Evolutionary conservation across 2,888 invertebrate genomes (phyloP).

Genomic region (Uropetala carovei): DNA sequence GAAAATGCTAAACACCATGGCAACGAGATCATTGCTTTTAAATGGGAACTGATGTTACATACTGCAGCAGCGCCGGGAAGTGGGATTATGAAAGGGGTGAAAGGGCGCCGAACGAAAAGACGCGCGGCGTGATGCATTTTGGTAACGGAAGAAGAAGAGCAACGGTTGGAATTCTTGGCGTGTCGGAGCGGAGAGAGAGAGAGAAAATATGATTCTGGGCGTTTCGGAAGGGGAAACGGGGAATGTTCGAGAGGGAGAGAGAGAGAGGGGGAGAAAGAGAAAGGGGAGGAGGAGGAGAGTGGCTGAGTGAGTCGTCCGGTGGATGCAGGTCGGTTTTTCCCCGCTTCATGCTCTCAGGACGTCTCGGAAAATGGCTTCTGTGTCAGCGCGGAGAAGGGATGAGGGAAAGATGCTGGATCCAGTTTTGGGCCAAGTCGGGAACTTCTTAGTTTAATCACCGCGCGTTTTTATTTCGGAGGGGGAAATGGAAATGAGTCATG

Average conservation of each 20-base stretch:
- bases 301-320: not conserved
- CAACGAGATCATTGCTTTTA: too few relatives aligned
- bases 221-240: not conserved
- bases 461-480: not conserved
- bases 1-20: too few relatives aligned
- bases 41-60: too few relatives aligned
- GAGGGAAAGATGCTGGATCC: not conserved
- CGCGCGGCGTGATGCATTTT: not conserved
- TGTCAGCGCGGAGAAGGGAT: not conserved
- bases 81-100: too few relatives aligned
- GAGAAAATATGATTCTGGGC: not conserved
- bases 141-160: not conserved
- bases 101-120: not conserved
- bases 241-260: not conserved
- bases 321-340: not conserved
- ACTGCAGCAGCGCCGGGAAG: too few relatives aligned
- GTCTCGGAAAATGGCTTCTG: constrained; percentile 4
- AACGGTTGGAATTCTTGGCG: not conserved
- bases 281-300: too few relatives aligned
- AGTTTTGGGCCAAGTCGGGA: not conserved
- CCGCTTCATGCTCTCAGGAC: not conserved
- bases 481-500: not conserved
- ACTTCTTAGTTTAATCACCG: not conserved
- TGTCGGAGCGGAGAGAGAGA: not conserved
- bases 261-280: too few relatives aligned